These are phyloP conservation scores for Ptychodera flava DNA, from an alignment of 35 echinoderm and acorn worm species.

Conservation along the genomic window DNA sequence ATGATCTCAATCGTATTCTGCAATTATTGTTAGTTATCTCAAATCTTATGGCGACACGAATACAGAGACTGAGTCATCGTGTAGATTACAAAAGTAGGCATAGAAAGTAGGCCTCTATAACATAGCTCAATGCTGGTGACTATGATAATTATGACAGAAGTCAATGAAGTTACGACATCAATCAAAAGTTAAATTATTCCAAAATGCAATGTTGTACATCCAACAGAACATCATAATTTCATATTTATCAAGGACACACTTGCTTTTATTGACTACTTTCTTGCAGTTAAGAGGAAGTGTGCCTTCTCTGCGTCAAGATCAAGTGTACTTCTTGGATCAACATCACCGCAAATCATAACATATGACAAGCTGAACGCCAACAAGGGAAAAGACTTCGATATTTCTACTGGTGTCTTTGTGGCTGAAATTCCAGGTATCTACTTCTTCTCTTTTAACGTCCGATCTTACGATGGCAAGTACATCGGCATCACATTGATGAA, in stretches of 20 bases:
- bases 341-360: slow-evolving; percentile 12
- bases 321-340: slow-evolving; percentile 15
- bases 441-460: slow-evolving; percentile 43
- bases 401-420: slow-evolving; percentile 41
- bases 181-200: too few species aligned
- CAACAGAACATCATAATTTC: too few species aligned
- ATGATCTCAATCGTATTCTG: too few species aligned
- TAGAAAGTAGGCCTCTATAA: too few species aligned
- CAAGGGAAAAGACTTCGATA: slow-evolving; percentile 61
- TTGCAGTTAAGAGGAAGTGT: slow-evolving; percentile 62
- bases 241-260: not conserved
- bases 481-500: slow-evolving; percentile 59
- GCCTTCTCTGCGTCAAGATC: slow-evolving; percentile 64
- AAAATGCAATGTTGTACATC: too few species aligned
- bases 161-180: too few species aligned
- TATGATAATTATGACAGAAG: too few species aligned
- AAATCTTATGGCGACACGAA: too few species aligned
- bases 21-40: too few species aligned
- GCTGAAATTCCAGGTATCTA: slow-evolving; percentile 60
- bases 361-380: slow-evolving; percentile 73
- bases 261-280: not conserved
- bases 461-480: slow-evolving; percentile 53
- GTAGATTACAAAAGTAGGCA: too few species aligned
- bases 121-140: too few species aligned
- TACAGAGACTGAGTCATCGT: too few species aligned